Evolutionary conservation across 1,140 invertebrate species (phyloP).

Genomic region (Hylaeus anthracinus): DNA sequence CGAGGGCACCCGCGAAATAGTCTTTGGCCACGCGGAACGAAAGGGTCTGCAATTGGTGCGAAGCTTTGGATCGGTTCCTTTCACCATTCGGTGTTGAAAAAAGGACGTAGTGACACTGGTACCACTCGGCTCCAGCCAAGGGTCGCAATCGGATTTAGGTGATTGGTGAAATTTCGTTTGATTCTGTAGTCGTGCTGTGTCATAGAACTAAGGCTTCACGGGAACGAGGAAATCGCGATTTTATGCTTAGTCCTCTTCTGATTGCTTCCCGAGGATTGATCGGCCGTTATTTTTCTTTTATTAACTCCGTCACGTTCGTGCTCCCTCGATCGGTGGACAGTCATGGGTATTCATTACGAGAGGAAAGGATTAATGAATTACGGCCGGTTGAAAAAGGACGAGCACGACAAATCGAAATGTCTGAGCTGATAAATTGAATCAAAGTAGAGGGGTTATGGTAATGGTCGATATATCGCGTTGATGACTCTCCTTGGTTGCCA

Average conservation of each 20-base stretch:
- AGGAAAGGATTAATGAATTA: background rate
- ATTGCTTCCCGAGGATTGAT: slow-evolving; percentile 2
- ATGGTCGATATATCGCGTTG: background rate
- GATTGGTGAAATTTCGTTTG: too few species aligned
- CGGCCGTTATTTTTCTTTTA: background rate
- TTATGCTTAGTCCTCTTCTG: background rate
- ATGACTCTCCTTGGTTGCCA: background rate
- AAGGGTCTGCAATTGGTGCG: too few species aligned
- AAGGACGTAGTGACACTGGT: too few species aligned
- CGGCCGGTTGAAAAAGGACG: background rate
- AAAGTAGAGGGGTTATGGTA: background rate
- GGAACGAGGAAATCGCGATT: slow-evolving; percentile 30
- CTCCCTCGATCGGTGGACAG: background rate
- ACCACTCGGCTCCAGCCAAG: too few species aligned
- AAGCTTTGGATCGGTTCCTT: too few species aligned
- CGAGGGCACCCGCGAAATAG: background rate
- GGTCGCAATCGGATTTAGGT: too few species aligned
- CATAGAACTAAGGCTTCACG: background rate
- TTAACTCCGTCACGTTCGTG: slow-evolving; percentile 2
- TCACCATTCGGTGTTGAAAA: too few species aligned
- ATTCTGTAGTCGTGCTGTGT: too few species aligned
- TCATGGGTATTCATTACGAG: background rate
- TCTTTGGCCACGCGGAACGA: background rate
- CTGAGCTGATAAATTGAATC: slow-evolving; percentile 4
- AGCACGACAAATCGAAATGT: background rate